phyloP scores from a whole-genome alignment of 2,113 vertebrate species.

The Ornithorhynchus anatinus region DNA sequence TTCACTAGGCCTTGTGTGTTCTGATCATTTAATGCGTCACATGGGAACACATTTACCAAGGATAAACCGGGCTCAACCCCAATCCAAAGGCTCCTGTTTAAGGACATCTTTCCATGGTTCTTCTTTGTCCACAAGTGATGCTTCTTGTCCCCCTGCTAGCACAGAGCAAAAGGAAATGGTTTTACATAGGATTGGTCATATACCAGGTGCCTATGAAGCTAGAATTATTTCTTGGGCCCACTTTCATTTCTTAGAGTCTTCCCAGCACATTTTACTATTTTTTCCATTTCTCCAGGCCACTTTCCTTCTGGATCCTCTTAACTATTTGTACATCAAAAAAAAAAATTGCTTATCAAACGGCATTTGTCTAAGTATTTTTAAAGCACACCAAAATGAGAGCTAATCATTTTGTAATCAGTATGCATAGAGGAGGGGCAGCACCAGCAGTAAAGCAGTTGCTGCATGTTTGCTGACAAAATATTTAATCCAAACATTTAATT shows the following conservation, averaged over 20 bases:
- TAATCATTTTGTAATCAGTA: constrained; percentile 81
- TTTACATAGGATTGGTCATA: constrained; percentile 45
- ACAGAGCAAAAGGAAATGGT: constrained; percentile 23
- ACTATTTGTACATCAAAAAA: constrained; percentile 46
- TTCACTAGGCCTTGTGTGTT: too few relatives aligned
- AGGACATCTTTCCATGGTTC: constrained; percentile 42
- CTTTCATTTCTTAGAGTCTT: constrained; percentile 29
- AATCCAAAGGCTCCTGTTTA: not conserved
- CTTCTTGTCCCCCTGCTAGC: not conserved
- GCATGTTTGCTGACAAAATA: constrained; percentile 85
- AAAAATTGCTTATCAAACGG: constrained; percentile 58
- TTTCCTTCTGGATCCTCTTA: constrained; percentile 40
- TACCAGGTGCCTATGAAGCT: constrained; percentile 22
- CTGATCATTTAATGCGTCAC: too few relatives aligned
- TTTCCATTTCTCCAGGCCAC: not conserved
- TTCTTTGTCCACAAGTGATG: constrained; percentile 34
- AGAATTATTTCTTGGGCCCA: constrained; percentile 3
- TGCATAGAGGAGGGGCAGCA: constrained; percentile 73
- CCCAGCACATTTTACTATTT: not conserved
- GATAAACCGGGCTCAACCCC: too few relatives aligned
- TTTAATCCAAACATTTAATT: constrained; percentile 86
- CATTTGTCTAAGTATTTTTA: constrained; percentile 72
- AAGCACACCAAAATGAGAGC: constrained; percentile 74
- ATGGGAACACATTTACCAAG: too few relatives aligned
- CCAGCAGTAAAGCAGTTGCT: constrained; percentile 76